Evolutionary conservation across 2,113 vertebrate genomes (phyloP), one percentile per base, ranked within the genome.

Genomic region (Melospiza melodia): DNA sequence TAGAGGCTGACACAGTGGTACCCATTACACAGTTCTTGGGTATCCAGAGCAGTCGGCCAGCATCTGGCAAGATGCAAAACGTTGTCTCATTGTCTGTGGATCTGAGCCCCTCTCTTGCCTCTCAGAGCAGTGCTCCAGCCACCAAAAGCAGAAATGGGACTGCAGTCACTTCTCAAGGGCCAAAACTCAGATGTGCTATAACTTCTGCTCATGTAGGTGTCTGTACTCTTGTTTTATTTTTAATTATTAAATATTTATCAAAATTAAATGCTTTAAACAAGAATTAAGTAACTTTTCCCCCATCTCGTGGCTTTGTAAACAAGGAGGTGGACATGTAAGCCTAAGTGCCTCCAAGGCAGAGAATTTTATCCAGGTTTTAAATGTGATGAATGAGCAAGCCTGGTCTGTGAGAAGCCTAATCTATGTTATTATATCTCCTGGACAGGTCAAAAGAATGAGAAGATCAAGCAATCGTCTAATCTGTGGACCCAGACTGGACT

Each of bases 1-100:
- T 19, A 24, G 51, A 35, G 9, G 19, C 37, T 85, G 46, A 46
- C 25, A 17, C 33, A 0, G 0, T 57, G 33, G 20, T 48, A 21
- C 24, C 23, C 12, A 3, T 37, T 21, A 6, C 18, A 7, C 2
- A 23, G 24, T 2, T 71, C 54, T 57, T 43, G 31, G 48, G 37
- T 28, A 0, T 0, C 41, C 16, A 19, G 46, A 24, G 41, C 57
- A 61, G 15, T n/a, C 41, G 57, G 46, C 12, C 30, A 71, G 30
- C 20, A 20, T 22, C 8, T 33, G 68, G 28, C 15, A 86, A 86
- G 46, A 1, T 12, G 55, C 3, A 35, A 49, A 15, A 44, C 10
- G 12, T 16, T 37, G 43, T 63, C 21, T 57, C 15, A 21, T 48
- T 20, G 22, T 89, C 44, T 69, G 41, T 41, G 55, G 21, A 21